Conservation (phyloP, 2,797 vertebrate genomes). For the Silurus aristotelis region DNA sequence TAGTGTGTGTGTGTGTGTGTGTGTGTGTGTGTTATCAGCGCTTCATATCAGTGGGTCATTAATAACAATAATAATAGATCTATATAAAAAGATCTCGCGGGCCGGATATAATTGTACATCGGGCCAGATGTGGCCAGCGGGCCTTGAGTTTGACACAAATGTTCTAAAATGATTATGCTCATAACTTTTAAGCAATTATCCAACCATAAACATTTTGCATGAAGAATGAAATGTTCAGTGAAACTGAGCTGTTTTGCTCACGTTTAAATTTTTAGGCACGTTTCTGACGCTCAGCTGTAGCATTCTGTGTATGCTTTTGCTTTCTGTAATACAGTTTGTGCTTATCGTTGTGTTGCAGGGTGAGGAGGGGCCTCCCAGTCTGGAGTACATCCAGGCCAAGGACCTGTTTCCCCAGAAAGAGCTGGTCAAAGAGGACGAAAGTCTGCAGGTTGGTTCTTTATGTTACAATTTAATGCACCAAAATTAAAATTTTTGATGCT, state of each 20-base stretch:
- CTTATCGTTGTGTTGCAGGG: slow-evolving; percentile 74
- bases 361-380: slow-evolving; percentile 98
- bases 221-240: too few species aligned
- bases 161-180: too few species aligned
- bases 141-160: too few species aligned
- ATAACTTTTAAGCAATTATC: too few species aligned
- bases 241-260: neutral
- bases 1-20: too few species aligned
- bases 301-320: neutral
- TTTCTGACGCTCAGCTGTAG: neutral
- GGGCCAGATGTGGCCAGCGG: too few species aligned
- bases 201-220: too few species aligned
- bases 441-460: slow-evolving; percentile 84
- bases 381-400: slow-evolving; percentile 99
- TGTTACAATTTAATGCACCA: neutral
- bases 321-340: neutral
- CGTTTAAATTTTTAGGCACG: neutral
- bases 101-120: too few species aligned
- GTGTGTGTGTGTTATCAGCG: too few species aligned
- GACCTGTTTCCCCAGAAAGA: slow-evolving; percentile 98
- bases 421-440: slow-evolving; percentile 95
- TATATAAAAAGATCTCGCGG: too few species aligned
- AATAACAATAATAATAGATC: too few species aligned
- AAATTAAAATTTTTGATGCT: neutral
- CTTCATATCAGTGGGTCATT: too few species aligned